Evolutionary conservation across 92 coral and sea anemone genomes (phyloP).

Genomic region (Porites cylindrica): DNA sequence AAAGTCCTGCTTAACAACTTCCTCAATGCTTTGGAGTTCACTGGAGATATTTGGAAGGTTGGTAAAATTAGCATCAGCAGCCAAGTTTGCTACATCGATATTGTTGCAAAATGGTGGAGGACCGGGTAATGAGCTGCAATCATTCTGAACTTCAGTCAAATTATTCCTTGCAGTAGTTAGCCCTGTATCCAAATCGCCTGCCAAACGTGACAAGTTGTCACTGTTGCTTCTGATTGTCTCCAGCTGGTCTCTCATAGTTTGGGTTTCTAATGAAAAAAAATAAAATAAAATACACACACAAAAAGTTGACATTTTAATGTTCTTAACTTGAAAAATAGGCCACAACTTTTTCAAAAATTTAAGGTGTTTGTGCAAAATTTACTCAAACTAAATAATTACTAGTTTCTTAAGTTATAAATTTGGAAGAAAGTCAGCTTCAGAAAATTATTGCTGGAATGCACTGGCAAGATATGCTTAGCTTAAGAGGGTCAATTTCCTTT

Average conservation of each 20-base stretch:
- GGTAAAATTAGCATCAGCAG: constrained; percentile 76
- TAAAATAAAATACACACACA: not conserved
- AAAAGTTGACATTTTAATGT: not conserved
- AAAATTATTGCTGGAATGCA: too few species aligned
- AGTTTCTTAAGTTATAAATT: too few species aligned
- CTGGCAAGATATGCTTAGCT: too few species aligned
- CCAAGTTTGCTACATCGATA: constrained; percentile 5
- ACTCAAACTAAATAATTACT: too few species aligned
- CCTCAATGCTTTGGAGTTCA: constrained; percentile 60
- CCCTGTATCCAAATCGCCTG: constrained; percentile 10
- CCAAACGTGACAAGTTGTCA: constrained; percentile 18
- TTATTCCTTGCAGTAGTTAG: constrained; percentile 28
- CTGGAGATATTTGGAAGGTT: constrained; percentile 72
- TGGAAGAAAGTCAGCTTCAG: too few species aligned
- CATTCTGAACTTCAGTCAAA: constrained; percentile 5
- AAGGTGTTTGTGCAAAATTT: too few species aligned
- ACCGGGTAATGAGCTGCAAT: not conserved
- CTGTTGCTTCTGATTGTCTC: constrained; percentile 66
- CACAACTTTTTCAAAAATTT: too few species aligned
- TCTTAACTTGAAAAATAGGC: not conserved
- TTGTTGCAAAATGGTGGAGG: not conserved
- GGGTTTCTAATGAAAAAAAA: constrained; percentile 63
- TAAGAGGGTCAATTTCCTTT: too few species aligned
- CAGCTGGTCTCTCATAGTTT: constrained; percentile 72
- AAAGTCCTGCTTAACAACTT: constrained; percentile 72